These are phyloP conservation scores for Proctacanthus coquilletti DNA, from an alignment of 1,140 invertebrate species.

Conservation along the genomic window DNA sequence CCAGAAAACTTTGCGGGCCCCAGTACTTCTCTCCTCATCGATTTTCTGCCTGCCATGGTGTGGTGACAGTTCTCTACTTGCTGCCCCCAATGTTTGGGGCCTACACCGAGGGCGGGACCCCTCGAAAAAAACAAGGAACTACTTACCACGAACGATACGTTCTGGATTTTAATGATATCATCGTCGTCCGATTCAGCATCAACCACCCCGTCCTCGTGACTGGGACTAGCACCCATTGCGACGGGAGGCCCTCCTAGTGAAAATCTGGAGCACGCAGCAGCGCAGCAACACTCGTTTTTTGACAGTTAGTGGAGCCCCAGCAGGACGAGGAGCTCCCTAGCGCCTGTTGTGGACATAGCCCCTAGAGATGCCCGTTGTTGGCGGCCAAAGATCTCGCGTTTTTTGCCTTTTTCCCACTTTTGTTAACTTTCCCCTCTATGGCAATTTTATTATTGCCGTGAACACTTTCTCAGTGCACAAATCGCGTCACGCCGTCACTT, in stretches of 20 bases:
- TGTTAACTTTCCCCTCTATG: no score
- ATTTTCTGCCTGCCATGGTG: no score
- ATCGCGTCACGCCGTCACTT: no score
- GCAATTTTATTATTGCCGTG: no score
- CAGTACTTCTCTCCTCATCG: no score
- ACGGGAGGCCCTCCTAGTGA: neutral
- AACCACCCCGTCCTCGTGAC: neutral
- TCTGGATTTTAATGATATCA: neutral
- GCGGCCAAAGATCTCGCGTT: neutral
- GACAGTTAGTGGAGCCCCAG: neutral
- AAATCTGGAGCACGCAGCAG: neutral
- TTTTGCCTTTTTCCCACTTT: neutral
- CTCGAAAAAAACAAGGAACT: no score
- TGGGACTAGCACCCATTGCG: neutral
- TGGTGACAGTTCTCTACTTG: no score
- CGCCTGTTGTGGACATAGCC: neutral
- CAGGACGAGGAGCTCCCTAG: neutral
- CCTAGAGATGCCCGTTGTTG: no score
- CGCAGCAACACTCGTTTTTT: neutral
- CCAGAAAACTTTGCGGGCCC: no score
- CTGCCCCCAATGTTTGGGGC: no score
- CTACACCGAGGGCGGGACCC: no score
- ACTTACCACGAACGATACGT: neutral
- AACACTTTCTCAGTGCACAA: no score
- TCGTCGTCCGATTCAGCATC: neutral